Conservation (phyloP, 1,140 invertebrate genomes). For the Oscheius sp. region DNA sequence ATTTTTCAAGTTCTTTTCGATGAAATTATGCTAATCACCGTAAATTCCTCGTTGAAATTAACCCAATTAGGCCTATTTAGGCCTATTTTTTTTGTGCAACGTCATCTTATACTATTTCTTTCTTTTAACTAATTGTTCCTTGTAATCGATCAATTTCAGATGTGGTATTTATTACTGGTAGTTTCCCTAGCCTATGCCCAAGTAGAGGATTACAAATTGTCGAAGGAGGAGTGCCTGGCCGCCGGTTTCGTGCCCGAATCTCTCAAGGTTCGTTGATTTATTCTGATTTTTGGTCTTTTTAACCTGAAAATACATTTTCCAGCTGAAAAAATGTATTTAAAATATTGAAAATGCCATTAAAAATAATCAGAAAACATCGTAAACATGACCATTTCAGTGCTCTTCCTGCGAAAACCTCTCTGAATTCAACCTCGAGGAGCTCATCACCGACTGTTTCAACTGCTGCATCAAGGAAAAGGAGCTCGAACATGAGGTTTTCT, state of each 20-base stretch:
- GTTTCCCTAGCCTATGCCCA: not conserved
- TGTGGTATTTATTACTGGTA: not conserved
- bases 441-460: constrained; percentile 49
- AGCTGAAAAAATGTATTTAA: not conserved
- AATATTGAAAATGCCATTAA: not conserved
- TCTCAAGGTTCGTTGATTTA: constrained; percentile 39
- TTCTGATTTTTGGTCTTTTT: not conserved
- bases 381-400: constrained; percentile 30
- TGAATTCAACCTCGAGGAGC: constrained; percentile 47
- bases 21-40: too few species aligned
- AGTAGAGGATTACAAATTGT: constrained; percentile 40
- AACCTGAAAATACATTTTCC: not conserved
- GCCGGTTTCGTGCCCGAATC: constrained; percentile 48
- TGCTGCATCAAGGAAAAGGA: constrained; percentile 51
- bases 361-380: not conserved
- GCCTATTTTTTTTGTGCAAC: too few species aligned
- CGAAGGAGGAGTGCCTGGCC: constrained; percentile 46
- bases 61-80: too few species aligned
- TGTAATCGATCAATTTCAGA: too few species aligned
- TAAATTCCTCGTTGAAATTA: too few species aligned
- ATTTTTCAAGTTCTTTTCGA: not conserved
- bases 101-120: too few species aligned
- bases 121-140: too few species aligned
- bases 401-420: constrained; percentile 47
- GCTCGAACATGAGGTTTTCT: constrained; percentile 55